Base-by-base conservation (phyloP, 2,113 vertebrate genomes). In the Danionella cerebrum region DNA sequence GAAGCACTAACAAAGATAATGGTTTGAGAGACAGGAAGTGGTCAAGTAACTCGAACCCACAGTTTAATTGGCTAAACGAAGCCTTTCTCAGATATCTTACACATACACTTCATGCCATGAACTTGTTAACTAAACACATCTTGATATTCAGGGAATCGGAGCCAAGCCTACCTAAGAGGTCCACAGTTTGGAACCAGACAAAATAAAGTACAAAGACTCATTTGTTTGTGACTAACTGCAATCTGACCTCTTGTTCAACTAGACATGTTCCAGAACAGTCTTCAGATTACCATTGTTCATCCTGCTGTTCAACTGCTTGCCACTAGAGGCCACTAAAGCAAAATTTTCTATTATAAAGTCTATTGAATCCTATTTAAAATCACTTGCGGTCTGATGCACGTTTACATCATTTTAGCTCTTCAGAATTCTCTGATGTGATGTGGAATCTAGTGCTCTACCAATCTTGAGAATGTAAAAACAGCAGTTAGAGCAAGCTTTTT, bases 241-340 rank as follows among this genome's bases (percentile, higher is more conserved):
- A 70, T 41, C 31, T 39, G 33, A 48, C 59, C 60, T 33, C 21
- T 29, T 41, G 27, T 42, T 70, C 39, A 64, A 21, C 21, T 53
- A 38, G 60, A 45, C 44, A 25, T 55, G 47, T 53, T 62, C 53
- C 69, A 72, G 24, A 22, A 19, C 42, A n/a, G 36, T 10, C 39
- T 10, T 22, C 35, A 5, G 6, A 5, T n/a, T 27, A 36, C 14
- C 25, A 27, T 18, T 1, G n/a, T n/a, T 1, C 12, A 5, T 3
- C 21, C 19, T 11, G 12, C 14, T 36, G 7, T 51, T 36, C 38
- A 10, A 2, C 22, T n/a, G 24, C 41, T 0, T 57, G 58, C 70
- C 78, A 69, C 70, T 59, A 79, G 75, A 72, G 78, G 71, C 66
- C 75, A 39, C 47, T 50, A 65, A 24, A 57, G 50, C 24, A 67